Evolutionary conservation across 2,113 vertebrate genomes (phyloP), one percentile per base, ranked within the genome.

Genomic region (Ictalurus punctatus): DNA sequence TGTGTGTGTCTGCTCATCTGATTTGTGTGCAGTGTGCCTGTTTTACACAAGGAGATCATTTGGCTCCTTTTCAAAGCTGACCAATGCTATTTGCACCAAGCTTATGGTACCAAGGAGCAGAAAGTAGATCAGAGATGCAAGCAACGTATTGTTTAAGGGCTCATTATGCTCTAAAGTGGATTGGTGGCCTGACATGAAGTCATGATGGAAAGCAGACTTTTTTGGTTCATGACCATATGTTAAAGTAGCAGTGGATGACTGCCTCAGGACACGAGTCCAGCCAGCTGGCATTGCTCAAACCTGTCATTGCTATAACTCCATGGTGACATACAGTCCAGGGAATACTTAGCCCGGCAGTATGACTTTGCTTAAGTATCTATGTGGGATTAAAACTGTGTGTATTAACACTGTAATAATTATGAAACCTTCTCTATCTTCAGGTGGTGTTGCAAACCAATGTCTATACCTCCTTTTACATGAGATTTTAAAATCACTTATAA

Each of bases 111-210:
- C 54, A 80, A 76, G 88, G 86, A 69, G 25, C 10, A 86, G 69
- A 84, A 89, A 87, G 84, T 61, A 89, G 83, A 87, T 89, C 74
- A 92, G 65, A 86, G 37, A 92, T 89, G 76, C 71, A 88, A 73
- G 85, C 86, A 87, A 82, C 23, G 83, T 58, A 71, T 89, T 90
- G 91, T 87, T 85, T 90, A 84, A 89, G 63, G 65, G 69, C 88
- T 89, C 86, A 71, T 84, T 69, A 52, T 79, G n/a, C 37, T 56
- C 65, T 79, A 86, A 88, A 90, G 89, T 83, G 78, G n/a, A 84
- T 83, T 48, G 67, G 65, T 87, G 80, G 73, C 85, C 81, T 23
- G n/a, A 83, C 87, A 80, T 56, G n/a, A 76, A 63, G 80, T 23
- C 52, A 23, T 54, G 69, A 87, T 78, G 65, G 69, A 84, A 83